Conservation (phyloP, 2,113 vertebrate species). For the Gambusia affinis region DNA sequence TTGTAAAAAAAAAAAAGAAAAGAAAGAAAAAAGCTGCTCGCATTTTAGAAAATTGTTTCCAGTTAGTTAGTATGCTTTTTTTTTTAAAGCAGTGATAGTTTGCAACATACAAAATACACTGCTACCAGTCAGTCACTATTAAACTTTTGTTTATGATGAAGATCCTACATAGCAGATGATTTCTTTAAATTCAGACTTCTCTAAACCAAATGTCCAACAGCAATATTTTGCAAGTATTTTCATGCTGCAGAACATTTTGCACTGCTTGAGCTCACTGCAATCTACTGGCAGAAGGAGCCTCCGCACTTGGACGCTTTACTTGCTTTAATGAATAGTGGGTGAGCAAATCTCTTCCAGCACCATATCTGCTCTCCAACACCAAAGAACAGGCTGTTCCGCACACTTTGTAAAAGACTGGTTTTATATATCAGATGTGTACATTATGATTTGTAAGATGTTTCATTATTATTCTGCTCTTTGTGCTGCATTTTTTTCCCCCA, state of each 20-base stretch:
- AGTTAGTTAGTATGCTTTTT: not conserved
- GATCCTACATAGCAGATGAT: not conserved
- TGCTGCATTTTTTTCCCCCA: slow-evolving; percentile 8
- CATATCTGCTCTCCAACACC: not conserved
- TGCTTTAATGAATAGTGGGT: not conserved
- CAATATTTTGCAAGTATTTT: not conserved
- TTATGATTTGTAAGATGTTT: not conserved
- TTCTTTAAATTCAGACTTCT: not conserved
- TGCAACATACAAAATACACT: not conserved
- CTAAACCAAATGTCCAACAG: not conserved
- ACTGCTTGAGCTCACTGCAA: not conserved
- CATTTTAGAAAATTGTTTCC: not conserved
- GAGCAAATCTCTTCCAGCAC: not conserved
- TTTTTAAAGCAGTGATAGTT: not conserved
- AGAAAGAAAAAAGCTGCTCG: not conserved
- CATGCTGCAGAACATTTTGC: slow-evolving; percentile 3
- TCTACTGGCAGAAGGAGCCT: not conserved
- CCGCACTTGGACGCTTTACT: not conserved
- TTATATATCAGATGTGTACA: not conserved
- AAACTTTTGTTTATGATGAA: not conserved
- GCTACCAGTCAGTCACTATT: not conserved
- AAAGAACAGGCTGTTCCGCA: not conserved
- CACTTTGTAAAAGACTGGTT: not conserved
- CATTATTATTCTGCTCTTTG: slow-evolving; percentile 5
- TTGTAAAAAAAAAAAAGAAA: not conserved